Percentiles rank a stretch among this genome's conserved stretches.
phyloP scores from a whole-genome alignment of 2,888 invertebrate genomes.

The Amblyjoppa fuscipennis region DNA sequence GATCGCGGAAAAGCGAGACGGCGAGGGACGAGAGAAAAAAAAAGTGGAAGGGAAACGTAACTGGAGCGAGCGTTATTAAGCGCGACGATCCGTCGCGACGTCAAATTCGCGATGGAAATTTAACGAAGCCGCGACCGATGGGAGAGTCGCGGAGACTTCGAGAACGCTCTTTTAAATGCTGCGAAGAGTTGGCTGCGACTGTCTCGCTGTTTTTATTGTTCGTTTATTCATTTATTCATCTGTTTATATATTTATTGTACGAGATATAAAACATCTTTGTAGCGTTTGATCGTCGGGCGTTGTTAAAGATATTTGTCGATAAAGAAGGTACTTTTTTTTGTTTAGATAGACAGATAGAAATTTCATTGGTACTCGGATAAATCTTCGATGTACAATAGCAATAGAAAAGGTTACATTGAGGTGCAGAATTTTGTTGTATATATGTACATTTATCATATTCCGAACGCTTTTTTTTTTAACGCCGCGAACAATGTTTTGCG shows the following conservation, averaged over 20 bases:
- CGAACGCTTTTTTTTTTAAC: slow-evolving; percentile 12
- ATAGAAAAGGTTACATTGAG: too few relatives aligned
- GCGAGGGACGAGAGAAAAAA: slow-evolving; percentile 69
- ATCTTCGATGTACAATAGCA: too few relatives aligned
- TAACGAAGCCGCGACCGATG: slow-evolving; percentile 42
- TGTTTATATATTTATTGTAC: neutral
- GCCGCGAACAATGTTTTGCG: neutral
- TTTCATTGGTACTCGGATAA: too few relatives aligned
- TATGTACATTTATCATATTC: neutral
- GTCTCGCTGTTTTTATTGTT: neutral
- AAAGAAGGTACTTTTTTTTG: too few relatives aligned
- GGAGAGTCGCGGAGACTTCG: slow-evolving; percentile 11
- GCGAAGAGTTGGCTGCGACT: neutral
- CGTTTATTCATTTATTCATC: neutral
- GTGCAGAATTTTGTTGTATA: too few relatives aligned
- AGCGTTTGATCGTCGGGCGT: too few relatives aligned
- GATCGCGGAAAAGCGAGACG: slow-evolving; percentile 63
- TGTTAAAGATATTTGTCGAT: too few relatives aligned
- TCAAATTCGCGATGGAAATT: slow-evolving; percentile 55
- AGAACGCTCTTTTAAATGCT: neutral
- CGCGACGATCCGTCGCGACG: slow-evolving; percentile 58
- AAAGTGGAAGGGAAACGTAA: slow-evolving; percentile 43
- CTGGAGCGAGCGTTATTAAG: slow-evolving; percentile 62
- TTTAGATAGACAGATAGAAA: too few relatives aligned
- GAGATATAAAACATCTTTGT: too few relatives aligned